Percentiles rank a stretch among this genome's conserved stretches.
Evolutionary conservation across 1,140 invertebrate species (phyloP).

Genomic region (Hycleus cichorii): DNA sequence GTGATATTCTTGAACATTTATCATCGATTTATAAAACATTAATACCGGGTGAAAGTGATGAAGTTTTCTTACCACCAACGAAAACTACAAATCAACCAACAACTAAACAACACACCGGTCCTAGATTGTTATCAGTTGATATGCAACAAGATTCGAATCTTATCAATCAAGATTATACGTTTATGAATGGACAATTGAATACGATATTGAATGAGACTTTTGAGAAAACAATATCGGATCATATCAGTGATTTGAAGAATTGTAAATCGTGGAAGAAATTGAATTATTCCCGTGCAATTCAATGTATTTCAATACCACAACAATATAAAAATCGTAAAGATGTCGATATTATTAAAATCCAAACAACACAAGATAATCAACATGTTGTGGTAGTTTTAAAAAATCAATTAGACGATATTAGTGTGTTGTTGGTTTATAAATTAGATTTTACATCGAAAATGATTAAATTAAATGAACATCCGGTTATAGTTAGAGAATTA

Average conservation of each 20-base stretch:
- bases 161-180: constrained; percentile 23
- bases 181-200: constrained; percentile 27
- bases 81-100: constrained; percentile 1
- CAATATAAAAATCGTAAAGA: constrained; percentile 42
- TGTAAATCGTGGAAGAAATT: constrained; percentile 32
- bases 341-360: constrained; percentile 50
- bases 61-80: constrained; percentile 35
- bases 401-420: constrained; percentile 27
- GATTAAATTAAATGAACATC: constrained; percentile 52
- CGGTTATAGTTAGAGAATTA: constrained; percentile 55
- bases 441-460: constrained; percentile 49
- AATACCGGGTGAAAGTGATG: constrained; percentile 37
- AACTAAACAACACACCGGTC: constrained; percentile 24
- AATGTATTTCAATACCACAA: constrained; percentile 47
- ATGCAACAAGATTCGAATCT: constrained; percentile 28
- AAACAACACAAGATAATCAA: constrained; percentile 56
- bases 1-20: constrained; percentile 5
- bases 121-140: constrained; percentile 28
- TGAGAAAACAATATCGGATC: constrained; percentile 36
- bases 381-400: constrained; percentile 58
- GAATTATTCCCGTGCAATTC: constrained; percentile 42
- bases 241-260: constrained; percentile 37
- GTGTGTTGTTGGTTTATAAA: constrained; percentile 50
- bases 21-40: constrained; percentile 36
- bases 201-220: constrained; percentile 2